A percentile compares a stretch with the other conserved stretches of the same genome.
phyloP scores from a whole-genome alignment of 2,797 vertebrate species.

The Sebastes hubbsi region DNA sequence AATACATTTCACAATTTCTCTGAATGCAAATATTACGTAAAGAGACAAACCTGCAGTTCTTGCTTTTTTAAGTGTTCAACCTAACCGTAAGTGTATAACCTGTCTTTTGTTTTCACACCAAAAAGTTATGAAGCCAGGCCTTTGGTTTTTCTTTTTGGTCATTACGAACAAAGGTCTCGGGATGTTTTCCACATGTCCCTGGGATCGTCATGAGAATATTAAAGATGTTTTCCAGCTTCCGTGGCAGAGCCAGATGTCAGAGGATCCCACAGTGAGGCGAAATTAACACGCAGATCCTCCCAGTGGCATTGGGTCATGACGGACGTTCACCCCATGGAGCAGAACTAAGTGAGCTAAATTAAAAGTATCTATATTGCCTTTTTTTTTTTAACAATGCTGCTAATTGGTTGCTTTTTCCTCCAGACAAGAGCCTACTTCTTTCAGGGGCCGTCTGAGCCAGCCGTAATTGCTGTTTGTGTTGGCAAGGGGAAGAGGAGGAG shows the following conservation, averaged over 20 bases:
- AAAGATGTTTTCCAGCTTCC: slow-evolving; percentile 94
- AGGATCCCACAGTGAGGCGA: slow-evolving; percentile 86
- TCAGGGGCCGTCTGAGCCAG: slow-evolving; percentile 84
- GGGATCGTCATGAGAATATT: slow-evolving; percentile 92
- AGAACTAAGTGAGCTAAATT: slow-evolving; percentile 64
- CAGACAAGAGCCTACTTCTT: slow-evolving; percentile 88
- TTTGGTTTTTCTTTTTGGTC: slow-evolving; percentile 78
- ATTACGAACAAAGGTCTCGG: slow-evolving; percentile 87
- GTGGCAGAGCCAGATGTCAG: slow-evolving; percentile 91
- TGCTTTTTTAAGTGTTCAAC: slow-evolving; percentile 47
- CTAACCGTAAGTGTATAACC: slow-evolving; percentile 70
- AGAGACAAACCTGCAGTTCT: slow-evolving; percentile 2
- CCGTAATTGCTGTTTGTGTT: slow-evolving; percentile 94
- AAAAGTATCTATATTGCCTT: slow-evolving; percentile 70
- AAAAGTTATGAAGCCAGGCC: slow-evolving; percentile 82
- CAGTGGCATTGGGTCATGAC: slow-evolving; percentile 76
- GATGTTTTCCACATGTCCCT: slow-evolving; percentile 96
- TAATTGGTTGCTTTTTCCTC: slow-evolving; percentile 87
- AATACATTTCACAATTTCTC: not conserved
- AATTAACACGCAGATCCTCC: slow-evolving; percentile 86
- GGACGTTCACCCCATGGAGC: slow-evolving; percentile 78
- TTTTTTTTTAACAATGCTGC: slow-evolving; percentile 82
- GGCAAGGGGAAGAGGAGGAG: slow-evolving; percentile 77
- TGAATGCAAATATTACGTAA: not conserved
- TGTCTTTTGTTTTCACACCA: slow-evolving; percentile 80